Evolutionary conservation across 2,888 invertebrate species (phyloP), one percentile per base, ranked within the genome.

Genomic region (Stenchaetothrips biformis): DNA sequence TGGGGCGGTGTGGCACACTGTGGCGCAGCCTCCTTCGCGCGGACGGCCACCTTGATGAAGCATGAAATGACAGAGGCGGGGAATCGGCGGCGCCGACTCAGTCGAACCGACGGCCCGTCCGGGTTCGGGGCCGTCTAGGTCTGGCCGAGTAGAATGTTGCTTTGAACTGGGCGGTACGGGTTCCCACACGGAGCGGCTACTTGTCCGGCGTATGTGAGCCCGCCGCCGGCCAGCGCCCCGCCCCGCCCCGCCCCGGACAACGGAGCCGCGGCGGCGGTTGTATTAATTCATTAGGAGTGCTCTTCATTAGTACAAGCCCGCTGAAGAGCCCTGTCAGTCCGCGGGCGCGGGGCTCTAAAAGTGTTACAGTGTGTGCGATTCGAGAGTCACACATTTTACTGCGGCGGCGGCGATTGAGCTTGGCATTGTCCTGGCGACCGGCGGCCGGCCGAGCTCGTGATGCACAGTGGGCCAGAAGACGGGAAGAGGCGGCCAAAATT

Each of bases 211-310:
- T 59, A 13, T 59, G 59, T 59, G 59, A 59, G 59, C 59, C 37
- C 13, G 13, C n/a, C n/a, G n/a, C 13, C 59, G 59, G 53, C 53
- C 16, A 18, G 53, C 18, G 18, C 53, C 53, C 53, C 13, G 53
- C 53, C 53, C 11, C 53, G 53, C 53, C 13, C 16, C 13, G 67
- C 53, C 53, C 18, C 67, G 67, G 67, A n/a, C 67, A 74, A n/a
- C 67, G 67, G 25, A 37, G 67, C 67, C 67, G 67, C n/a, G 25
- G 67, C n/a, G n/a, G n/a, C 25, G 67, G 67, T 25, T 74, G 67
- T 74, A 74, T 74, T 74, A 74, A 74, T 74, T 74, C 67, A 74
- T 74, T 74, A 74, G 67, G 67, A 74, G 67, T 25, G 67, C 67
- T 74, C 67, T 74, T 74, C 67, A 74, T 74, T 74, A 74, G 67